Conservation (phyloP, 2,113 vertebrate species). For the Telmatochromis sp. region DNA sequence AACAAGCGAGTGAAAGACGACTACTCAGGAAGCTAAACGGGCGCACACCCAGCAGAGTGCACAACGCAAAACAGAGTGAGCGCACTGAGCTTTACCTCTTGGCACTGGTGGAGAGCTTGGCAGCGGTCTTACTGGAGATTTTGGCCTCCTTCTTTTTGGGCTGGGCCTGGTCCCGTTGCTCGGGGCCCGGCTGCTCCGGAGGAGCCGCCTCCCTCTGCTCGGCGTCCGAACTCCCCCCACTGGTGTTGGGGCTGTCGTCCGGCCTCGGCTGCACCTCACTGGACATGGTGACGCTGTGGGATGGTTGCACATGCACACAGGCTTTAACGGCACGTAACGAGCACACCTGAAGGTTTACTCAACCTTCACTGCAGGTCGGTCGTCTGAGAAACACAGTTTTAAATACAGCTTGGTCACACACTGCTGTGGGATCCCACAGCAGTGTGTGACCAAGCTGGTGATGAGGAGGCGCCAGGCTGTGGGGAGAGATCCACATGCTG, state of each 20-base stretch:
- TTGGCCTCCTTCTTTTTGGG: constrained; percentile 95
- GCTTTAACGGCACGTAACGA: not conserved
- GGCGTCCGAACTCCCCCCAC: constrained; percentile 89
- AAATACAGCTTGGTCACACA: not conserved
- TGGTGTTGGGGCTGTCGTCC: constrained; percentile 92
- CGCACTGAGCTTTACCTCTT: constrained; percentile 77
- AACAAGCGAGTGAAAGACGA: not conserved
- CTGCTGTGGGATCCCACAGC: not conserved
- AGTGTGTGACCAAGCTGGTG: not conserved
- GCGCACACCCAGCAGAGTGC: not conserved
- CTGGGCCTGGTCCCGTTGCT: constrained; percentile 86
- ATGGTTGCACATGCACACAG: not conserved
- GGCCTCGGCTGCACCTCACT: constrained; percentile 88
- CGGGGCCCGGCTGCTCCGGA: constrained; percentile 64
- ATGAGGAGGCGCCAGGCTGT: not conserved
- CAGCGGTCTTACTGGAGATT: constrained; percentile 94
- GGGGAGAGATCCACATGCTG: not conserved
- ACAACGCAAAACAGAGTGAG: not conserved
- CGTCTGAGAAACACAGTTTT: not conserved
- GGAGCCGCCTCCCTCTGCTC: constrained; percentile 85
- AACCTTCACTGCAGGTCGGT: not conserved
- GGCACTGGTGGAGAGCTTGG: constrained; percentile 94
- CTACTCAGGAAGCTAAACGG: not conserved
- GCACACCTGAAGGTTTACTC: not conserved
- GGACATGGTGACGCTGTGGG: constrained; percentile 80